phyloP scores from a whole-genome alignment of 2,797 vertebrate genomes.

The Hylomyscus alleni region DNA sequence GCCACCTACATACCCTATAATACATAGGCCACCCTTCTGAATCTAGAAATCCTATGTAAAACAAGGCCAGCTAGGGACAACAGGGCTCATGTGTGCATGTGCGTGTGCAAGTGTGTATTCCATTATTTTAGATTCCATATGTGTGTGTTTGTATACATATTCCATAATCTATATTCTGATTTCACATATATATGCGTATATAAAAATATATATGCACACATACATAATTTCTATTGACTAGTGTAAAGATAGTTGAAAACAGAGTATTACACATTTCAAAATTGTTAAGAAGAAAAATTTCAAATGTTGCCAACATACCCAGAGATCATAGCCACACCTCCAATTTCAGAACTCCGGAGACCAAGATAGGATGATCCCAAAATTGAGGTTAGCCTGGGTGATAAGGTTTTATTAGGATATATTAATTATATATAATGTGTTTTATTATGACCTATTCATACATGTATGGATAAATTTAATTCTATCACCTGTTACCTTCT shows the following conservation, averaged over 20 bases:
- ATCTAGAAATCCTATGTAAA: not conserved
- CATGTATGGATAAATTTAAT: not conserved
- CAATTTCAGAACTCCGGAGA: not conserved
- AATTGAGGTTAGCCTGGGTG: not conserved
- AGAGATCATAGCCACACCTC: not conserved
- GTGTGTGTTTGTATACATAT: not conserved
- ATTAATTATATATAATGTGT: not conserved
- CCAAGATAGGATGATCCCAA: not conserved
- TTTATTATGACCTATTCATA: not conserved
- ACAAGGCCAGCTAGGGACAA: not conserved
- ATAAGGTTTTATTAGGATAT: not conserved
- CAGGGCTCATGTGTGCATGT: not conserved
- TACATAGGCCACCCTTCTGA: not conserved
- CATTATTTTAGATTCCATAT: not conserved
- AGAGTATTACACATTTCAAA: not conserved
- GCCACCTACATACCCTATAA: too few species aligned
- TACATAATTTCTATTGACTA: not conserved
- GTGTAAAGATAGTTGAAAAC: not conserved
- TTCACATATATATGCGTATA: not conserved
- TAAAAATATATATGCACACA: not conserved
- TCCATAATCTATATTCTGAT: not conserved
- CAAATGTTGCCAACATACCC: not conserved
- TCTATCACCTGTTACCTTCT: too few species aligned
- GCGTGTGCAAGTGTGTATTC: not conserved
- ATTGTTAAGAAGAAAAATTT: not conserved